phyloP scores from a whole-genome alignment of 2,888 invertebrate species.

The Venustoraphidia nigricollis region DNA sequence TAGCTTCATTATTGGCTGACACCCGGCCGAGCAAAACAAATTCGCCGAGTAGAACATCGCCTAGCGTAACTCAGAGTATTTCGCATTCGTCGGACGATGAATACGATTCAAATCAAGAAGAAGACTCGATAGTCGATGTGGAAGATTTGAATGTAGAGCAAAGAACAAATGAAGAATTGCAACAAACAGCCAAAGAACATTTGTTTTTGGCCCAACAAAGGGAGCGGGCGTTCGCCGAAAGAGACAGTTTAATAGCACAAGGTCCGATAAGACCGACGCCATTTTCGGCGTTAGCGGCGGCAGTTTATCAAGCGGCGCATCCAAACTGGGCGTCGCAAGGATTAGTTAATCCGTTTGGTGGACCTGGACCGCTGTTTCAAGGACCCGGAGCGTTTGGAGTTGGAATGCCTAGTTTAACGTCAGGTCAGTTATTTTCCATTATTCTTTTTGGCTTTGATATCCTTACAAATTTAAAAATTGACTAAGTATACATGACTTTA shows the following conservation, averaged over 20 bases:
- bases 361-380: constrained; percentile 47
- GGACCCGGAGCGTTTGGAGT: constrained; percentile 37
- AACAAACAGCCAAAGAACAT: constrained; percentile 3
- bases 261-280: constrained; percentile 62
- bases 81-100: constrained; percentile 44
- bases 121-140: constrained; percentile 60
- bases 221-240: constrained; percentile 17
- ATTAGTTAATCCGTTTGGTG: constrained; percentile 37
- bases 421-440: constrained; percentile 27
- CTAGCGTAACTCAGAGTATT: constrained; percentile 33
- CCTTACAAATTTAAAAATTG: not conserved
- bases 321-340: constrained; percentile 41
- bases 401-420: constrained; percentile 25
- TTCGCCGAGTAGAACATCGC: constrained; percentile 26
- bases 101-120: constrained; percentile 52
- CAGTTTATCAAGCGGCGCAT: constrained; percentile 37
- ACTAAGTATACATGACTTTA: constrained; percentile 5
- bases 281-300: constrained; percentile 56
- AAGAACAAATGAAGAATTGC: constrained; percentile 15
- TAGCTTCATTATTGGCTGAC: constrained; percentile 74
- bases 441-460: not conserved
- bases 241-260: constrained; percentile 23
- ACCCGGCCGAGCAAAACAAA: constrained; percentile 44
- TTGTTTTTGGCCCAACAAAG: constrained; percentile 14
- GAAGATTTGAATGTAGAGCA: constrained; percentile 54